phyloP scores from a whole-genome alignment of 2,888 invertebrate species.

The Cepaea hortensis region DNA sequence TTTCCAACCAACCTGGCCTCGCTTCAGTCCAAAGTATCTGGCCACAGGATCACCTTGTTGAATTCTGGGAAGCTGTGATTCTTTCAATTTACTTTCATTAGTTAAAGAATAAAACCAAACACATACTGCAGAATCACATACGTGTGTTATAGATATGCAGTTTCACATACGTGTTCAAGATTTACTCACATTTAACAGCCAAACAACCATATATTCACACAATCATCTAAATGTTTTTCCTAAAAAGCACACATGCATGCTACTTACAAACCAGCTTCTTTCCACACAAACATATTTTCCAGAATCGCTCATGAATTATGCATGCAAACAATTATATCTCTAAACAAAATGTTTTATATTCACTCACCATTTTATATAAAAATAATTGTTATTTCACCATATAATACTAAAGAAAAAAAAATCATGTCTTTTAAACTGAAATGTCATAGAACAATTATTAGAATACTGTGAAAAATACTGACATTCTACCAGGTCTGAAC shows the following conservation, averaged over 20 bases:
- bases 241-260: no score
- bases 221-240: no score
- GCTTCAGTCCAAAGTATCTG: slow-evolving; percentile 96
- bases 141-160: neutral
- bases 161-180: neutral
- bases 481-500: no score
- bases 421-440: neutral
- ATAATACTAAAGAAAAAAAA: neutral
- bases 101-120: slow-evolving; percentile 44
- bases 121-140: neutral
- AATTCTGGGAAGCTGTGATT: slow-evolving; percentile 98
- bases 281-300: no score
- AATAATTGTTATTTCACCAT: neutral
- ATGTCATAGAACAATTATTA: no score
- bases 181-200: neutral
- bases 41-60: slow-evolving; percentile 99
- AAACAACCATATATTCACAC: no score
- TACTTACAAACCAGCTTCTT: no score
- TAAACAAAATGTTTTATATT: no score
- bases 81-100: slow-evolving; percentile 88
- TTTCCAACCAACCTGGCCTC: slow-evolving; percentile 87
- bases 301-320: no score
- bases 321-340: no score
- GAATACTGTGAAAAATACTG: no score
- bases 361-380: no score